Evolutionary conservation across 2,888 invertebrate genomes (phyloP).

Genomic region (Apotomis betuletana): DNA sequence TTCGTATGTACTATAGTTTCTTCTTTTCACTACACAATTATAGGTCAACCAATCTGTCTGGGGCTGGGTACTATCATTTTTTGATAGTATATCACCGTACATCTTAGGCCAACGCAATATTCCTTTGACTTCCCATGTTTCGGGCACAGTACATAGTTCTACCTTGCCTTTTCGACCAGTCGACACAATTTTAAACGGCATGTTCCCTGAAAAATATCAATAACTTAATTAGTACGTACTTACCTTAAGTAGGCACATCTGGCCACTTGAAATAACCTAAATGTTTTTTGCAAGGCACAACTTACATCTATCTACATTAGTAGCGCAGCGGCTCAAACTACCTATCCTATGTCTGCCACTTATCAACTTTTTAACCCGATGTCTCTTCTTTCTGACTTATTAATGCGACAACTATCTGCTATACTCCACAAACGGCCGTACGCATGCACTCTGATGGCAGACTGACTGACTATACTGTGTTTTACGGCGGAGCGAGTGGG

Average conservation of each 20-base stretch:
- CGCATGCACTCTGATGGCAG: constrained; percentile 1
- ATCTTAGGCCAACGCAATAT: too few species aligned
- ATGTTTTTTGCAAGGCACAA: constrained; percentile 3
- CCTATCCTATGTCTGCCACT: background rate
- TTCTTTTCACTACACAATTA: constrained; percentile 3
- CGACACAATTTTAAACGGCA: constrained; percentile 5
- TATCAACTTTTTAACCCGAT: background rate
- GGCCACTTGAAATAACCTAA: constrained; percentile 7
- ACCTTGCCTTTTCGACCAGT: background rate
- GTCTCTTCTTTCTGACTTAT: constrained; percentile 7
- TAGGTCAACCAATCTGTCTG: constrained; percentile 4
- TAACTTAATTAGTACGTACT: background rate
- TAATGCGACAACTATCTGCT: constrained; percentile 3
- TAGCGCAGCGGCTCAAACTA: background rate
- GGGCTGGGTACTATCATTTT: constrained; percentile 5
- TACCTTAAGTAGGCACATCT: background rate
- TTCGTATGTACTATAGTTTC: too few species aligned
- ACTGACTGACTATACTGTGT: background rate
- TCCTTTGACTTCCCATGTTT: too few species aligned
- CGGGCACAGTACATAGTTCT: too few species aligned
- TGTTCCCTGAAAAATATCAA: constrained; percentile 3
- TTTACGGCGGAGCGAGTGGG: too few species aligned
- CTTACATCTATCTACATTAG: background rate
- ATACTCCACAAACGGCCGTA: too few species aligned
- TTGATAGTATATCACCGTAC: constrained; percentile 1